Evolutionary conservation across 2,113 vertebrate species (phyloP).

Genomic region (Daubentonia madagascariensis): DNA sequence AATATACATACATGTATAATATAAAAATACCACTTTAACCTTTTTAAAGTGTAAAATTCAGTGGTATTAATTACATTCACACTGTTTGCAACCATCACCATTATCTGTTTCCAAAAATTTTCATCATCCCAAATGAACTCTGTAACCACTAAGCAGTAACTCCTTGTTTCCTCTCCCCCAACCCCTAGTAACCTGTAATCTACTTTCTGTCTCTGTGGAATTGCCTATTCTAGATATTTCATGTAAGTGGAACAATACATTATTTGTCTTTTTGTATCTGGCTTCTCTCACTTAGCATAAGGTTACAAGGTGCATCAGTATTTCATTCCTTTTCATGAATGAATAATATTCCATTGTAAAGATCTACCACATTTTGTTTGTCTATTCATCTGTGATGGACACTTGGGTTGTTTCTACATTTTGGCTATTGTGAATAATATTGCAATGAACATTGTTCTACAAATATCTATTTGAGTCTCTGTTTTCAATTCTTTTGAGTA

Average conservation of each 20-base stretch:
- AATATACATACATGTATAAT: too few relatives aligned
- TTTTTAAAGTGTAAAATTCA: too few relatives aligned
- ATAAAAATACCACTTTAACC: too few relatives aligned
- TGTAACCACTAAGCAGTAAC: background rate
- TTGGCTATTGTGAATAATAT: background rate
- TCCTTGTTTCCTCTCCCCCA: background rate
- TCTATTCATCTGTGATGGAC: background rate
- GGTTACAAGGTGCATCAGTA: background rate
- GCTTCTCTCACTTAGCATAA: background rate
- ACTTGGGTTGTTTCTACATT: background rate
- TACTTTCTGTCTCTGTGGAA: background rate
- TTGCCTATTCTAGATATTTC: background rate
- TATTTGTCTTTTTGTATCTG: background rate
- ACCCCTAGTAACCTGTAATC: background rate
- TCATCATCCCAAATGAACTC: background rate
- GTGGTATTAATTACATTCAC: background rate
- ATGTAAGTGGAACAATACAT: background rate
- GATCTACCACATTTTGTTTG: background rate
- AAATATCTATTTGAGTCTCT: background rate
- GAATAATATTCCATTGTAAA: background rate
- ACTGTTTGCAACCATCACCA: background rate
- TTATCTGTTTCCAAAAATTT: background rate
- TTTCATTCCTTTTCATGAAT: background rate
- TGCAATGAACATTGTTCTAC: background rate
- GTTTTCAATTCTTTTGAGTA: background rate